Percentiles rank a stretch among this genome's conserved stretches.
Evolutionary conservation across 1,140 invertebrate genomes (phyloP).

Genomic region (Calycopis cecrops): DNA sequence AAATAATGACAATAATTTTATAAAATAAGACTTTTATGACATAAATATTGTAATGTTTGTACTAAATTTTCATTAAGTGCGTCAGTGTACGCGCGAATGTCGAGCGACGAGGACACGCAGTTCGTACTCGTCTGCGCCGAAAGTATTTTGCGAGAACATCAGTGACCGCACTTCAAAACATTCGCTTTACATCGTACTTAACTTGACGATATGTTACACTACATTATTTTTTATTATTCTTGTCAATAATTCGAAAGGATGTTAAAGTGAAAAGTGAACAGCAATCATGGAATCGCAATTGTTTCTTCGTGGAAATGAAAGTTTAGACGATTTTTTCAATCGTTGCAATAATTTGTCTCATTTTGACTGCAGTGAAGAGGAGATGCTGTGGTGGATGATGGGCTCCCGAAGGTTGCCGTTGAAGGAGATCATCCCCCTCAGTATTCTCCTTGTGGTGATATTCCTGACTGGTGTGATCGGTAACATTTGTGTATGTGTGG

Average conservation of each 20-base stretch:
- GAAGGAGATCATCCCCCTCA: conserved; percentile 78
- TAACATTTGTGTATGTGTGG: conserved; percentile 91
- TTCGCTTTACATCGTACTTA: too few relatives aligned
- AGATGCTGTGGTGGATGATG: conserved; percentile 73
- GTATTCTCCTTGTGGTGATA: conserved; percentile 86
- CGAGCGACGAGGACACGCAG: conserved; percentile 21
- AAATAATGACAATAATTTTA: too few relatives aligned
- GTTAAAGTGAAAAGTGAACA: conserved; percentile 11
- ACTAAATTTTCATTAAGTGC: not conserved
- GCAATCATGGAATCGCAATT: conserved; percentile 42
- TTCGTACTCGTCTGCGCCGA: not conserved
- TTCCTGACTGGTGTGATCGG: conserved; percentile 92
- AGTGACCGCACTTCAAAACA: too few relatives aligned
- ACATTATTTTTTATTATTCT: not conserved
- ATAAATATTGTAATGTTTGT: too few relatives aligned
- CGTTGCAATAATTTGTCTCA: conserved; percentile 57
- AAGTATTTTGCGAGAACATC: too few relatives aligned
- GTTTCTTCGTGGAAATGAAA: conserved; percentile 56
- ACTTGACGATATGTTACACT: conserved; percentile 2
- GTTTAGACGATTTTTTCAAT: conserved; percentile 54
- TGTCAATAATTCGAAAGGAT: not conserved
- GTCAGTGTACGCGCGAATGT: conserved; percentile 32
- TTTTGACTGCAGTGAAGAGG: conserved; percentile 74
- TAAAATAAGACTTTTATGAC: too few relatives aligned
- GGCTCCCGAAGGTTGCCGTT: conserved; percentile 73